A percentile compares a stretch with the other conserved stretches of the same genome.
Evolutionary conservation across 2,113 vertebrate genomes (phyloP).

Genomic region (Tachysurus fulvidraco): DNA sequence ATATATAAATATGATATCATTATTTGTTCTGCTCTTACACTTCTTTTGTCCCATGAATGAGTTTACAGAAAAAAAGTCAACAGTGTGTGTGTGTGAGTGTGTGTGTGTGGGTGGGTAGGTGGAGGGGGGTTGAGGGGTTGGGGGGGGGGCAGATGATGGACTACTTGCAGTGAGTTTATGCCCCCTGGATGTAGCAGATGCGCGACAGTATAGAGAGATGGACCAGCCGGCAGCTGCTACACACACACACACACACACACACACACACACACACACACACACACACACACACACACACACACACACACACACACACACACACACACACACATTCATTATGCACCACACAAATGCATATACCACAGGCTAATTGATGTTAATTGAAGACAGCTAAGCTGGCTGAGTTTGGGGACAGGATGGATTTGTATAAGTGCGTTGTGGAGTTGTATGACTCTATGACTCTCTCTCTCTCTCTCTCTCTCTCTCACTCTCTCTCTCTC

Average conservation of each 20-base stretch:
- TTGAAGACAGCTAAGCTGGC: constrained; percentile 24
- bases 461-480: constrained; percentile 4
- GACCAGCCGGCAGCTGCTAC: constrained; percentile 39
- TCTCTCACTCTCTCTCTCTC: background rate
- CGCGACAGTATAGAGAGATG: background rate
- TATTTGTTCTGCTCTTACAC: background rate
- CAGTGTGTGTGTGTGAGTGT: background rate
- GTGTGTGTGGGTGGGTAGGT: background rate
- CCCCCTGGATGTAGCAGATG: constrained; percentile 37
- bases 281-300: constrained; percentile 23
- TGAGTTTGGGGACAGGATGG: background rate
- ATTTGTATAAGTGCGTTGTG: constrained; percentile 2
- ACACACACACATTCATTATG: constrained; percentile 20
- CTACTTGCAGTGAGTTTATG: constrained; percentile 36
- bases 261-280: constrained; percentile 41
- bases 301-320: background rate
- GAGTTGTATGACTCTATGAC: background rate
- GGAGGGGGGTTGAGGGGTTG: background rate
- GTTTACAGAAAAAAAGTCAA: background rate
- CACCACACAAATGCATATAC: constrained; percentile 42
- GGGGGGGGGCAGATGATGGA: constrained; percentile 30
- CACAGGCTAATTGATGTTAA: constrained; percentile 51
- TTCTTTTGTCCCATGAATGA: background rate
- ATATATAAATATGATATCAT: constrained; percentile 15
- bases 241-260: background rate